Evolutionary conservation across 2,888 invertebrate species (phyloP), one percentile per base, ranked within the genome.

Genomic region (Shargacucullia verbasci): DNA sequence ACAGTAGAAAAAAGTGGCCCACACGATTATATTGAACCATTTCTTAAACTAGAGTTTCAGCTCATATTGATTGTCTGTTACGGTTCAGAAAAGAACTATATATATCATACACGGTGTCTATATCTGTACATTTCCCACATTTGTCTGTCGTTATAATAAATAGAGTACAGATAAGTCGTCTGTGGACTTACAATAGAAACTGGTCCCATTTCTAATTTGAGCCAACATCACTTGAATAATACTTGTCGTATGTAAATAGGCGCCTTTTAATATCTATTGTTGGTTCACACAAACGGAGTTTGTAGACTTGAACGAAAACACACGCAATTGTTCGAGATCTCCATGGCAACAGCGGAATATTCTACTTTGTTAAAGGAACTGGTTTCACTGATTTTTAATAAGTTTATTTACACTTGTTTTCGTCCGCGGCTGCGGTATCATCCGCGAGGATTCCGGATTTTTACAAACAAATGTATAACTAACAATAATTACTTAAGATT

Each of bases 401-500:
- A 39, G 58, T 58, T 73, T 63, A 73, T 73, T 61, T 60, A 54
- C 55, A 61, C 20, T 20, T 3, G 20, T 4, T 20, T 20, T 20
- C 4, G 20, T 4, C 4, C 20, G 20, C 20, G 20, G 2, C 4
- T 20, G 2, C 20, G 20, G 4, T 20, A n/a, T n/a, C n/a, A n/a
- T n/a, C n/a, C 20, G 20, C 20, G 20, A 3, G 20, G 20, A 20
- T 52, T 47, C 45, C 62, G 48, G 41, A 41, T 41, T 29, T 43
- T 37, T 31, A 35, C 20, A 40, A 38, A 39, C 53, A 52, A n/a
- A n/a, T n/a, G n/a, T n/a, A n/a, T n/a, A n/a, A n/a, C n/a, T n/a
- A n/a, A n/a, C n/a, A n/a, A n/a, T n/a, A n/a, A n/a, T 69, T 63
- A 73, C 70, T 69, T 60, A 50, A 50, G 56, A 69, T 46, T 62